Evolutionary conservation across 92 coral and sea anemone genomes (phyloP).

Genomic region (Desmophyllum pertusum): DNA sequence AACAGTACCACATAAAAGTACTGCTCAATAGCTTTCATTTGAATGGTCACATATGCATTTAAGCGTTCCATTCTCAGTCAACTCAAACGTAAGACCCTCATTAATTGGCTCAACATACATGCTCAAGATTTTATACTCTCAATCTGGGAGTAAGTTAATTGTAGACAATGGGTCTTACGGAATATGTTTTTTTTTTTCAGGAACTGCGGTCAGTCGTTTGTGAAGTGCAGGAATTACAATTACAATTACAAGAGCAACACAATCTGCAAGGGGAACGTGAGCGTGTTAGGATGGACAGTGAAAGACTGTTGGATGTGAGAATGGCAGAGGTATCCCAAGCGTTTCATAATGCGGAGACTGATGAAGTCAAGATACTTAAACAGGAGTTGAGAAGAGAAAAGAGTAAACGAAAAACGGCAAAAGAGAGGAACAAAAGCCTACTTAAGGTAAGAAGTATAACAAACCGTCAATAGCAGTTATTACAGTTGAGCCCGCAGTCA

Average conservation of each 20-base stretch:
- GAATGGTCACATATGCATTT: neutral
- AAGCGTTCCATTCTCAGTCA: too few species aligned
- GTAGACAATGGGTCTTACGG: neutral
- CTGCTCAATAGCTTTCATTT: neutral
- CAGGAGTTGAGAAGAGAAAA: neutral
- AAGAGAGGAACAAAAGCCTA: neutral
- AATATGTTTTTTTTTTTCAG: neutral
- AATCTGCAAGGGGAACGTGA: neutral
- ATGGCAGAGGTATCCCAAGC: neutral
- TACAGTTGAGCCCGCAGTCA: too few species aligned
- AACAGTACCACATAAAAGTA: neutral
- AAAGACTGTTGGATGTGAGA: neutral
- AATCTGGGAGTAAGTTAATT: too few species aligned
- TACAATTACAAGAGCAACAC: neutral
- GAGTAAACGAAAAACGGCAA: neutral
- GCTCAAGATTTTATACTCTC: too few species aligned
- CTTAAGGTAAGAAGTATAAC: neutral
- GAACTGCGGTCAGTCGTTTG: neutral
- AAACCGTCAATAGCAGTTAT: neutral
- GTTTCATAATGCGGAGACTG: slow-evolving; percentile 8
- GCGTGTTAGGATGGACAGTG: neutral
- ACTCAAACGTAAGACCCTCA: too few species aligned
- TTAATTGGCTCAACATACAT: too few species aligned
- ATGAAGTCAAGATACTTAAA: slow-evolving; percentile 5
- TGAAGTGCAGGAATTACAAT: neutral